These are phyloP conservation scores for Drusus annulatus DNA, from an alignment of 1,140 invertebrate species.

Conservation along the genomic window DNA sequence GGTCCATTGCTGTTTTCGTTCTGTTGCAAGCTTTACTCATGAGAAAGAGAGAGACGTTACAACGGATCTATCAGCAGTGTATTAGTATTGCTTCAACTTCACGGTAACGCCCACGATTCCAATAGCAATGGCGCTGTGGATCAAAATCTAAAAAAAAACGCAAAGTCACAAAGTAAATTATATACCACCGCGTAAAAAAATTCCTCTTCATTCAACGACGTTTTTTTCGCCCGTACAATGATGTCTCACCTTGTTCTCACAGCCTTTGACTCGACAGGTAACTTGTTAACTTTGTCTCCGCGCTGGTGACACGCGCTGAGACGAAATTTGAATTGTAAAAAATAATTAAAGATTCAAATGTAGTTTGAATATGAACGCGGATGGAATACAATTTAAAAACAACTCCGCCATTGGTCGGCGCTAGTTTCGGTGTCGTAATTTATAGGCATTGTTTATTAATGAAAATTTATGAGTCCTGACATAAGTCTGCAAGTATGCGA, in stretches of 20 bases:
- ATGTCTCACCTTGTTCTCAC: background rate
- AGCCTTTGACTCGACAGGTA: background rate
- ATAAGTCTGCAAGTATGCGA: background rate
- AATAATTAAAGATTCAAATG: background rate
- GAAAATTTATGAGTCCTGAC: slow-evolving; percentile 4
- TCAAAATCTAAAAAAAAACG: no score
- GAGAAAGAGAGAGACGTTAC: no score
- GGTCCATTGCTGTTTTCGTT: no score
- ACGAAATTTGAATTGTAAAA: slow-evolving; percentile 36
- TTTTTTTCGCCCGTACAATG: background rate
- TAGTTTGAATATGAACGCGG: slow-evolving; percentile 27
- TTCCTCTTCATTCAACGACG: background rate
- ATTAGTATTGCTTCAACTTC: background rate
- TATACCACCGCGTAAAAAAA: background rate
- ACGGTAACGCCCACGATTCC: background rate
- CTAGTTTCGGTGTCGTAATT: slow-evolving; percentile 1
- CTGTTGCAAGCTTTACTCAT: no score
- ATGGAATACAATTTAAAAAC: slow-evolving; percentile 9
- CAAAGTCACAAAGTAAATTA: no score
- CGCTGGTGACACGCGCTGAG: background rate
- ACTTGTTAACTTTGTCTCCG: background rate
- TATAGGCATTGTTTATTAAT: slow-evolving; percentile 18
- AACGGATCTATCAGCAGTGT: no score
- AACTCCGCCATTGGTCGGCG: background rate
- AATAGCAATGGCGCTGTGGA: background rate